Percentiles rank a stretch among this genome's conserved stretches.
Evolutionary conservation across 2,888 invertebrate genomes (phyloP).

Genomic region (Folsomia candida): DNA sequence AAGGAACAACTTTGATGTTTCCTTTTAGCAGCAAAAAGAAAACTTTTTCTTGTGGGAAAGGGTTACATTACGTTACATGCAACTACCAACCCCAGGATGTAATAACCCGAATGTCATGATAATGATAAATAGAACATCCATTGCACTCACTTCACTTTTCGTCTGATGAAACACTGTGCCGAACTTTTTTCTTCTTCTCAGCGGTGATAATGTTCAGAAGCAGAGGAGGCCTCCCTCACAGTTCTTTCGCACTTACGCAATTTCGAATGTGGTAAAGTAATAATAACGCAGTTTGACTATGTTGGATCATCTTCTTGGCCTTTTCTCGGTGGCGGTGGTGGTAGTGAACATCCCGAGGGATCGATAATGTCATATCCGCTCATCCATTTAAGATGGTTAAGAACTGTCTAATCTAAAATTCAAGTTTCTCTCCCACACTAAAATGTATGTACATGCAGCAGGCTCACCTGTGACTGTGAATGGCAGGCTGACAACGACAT

Average conservation of each 20-base stretch:
- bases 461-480: too few species aligned
- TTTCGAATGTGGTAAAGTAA: not conserved
- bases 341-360: not conserved
- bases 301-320: too few species aligned
- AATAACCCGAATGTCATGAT: not conserved
- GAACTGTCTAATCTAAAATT: not conserved
- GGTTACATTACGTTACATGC: not conserved
- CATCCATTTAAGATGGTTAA: slow-evolving; percentile 4
- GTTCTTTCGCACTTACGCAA: not conserved
- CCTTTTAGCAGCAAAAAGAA: not conserved
- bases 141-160: not conserved
- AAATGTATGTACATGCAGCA: too few species aligned
- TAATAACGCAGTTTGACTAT: not conserved
- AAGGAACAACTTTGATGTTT: not conserved
- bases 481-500: too few species aligned
- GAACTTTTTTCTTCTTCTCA: not conserved
- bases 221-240: not conserved
- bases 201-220: not conserved
- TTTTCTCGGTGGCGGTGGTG: not conserved
- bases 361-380: slow-evolving; percentile 14
- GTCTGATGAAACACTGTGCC: not conserved
- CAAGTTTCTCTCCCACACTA: not conserved
- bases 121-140: slow-evolving; percentile 3
- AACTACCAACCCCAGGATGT: not conserved
- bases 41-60: not conserved